These are phyloP conservation scores for Drosophila borealis DNA, from an alignment of 2,888 invertebrate genomes.

Conservation along the genomic window DNA sequence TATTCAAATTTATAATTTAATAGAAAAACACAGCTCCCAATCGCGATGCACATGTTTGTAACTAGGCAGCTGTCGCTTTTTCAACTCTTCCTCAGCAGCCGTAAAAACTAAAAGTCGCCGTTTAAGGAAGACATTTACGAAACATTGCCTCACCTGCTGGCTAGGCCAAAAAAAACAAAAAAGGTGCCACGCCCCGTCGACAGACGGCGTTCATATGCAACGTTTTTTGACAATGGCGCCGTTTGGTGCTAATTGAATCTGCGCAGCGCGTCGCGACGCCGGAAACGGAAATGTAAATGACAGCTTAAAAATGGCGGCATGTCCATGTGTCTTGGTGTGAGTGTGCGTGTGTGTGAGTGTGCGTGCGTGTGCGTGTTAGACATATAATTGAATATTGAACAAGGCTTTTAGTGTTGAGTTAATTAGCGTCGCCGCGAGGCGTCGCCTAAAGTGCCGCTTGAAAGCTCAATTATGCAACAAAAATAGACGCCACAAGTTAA, in stretches of 20 bases:
- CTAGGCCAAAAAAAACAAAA: background rate
- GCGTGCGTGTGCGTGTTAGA: constrained; percentile 38
- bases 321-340: constrained; percentile 1
- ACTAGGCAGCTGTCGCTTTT: constrained; percentile 7
- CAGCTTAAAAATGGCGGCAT: constrained; percentile 71
- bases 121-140: constrained; percentile 21
- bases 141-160: constrained; percentile 26
- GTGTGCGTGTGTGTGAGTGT: constrained; percentile 7
- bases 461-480: constrained; percentile 72
- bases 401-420: constrained; percentile 78
- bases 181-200: constrained; percentile 18
- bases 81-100: background rate
- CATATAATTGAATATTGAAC: constrained; percentile 78
- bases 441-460: constrained; percentile 63
- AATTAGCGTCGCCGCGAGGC: constrained; percentile 63
- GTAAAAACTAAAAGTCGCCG: constrained; percentile 26
- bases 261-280: constrained; percentile 41
- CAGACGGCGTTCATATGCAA: constrained; percentile 30
- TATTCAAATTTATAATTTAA: constrained; percentile 8
- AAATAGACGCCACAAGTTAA: constrained; percentile 47
- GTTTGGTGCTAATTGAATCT: constrained; percentile 75
- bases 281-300: constrained; percentile 78
- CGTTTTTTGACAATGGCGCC: constrained; percentile 51
- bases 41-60: background rate
- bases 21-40: background rate